phyloP scores from a whole-genome alignment of 2,113 vertebrate species.

The Stegostoma tigrinum region DNA sequence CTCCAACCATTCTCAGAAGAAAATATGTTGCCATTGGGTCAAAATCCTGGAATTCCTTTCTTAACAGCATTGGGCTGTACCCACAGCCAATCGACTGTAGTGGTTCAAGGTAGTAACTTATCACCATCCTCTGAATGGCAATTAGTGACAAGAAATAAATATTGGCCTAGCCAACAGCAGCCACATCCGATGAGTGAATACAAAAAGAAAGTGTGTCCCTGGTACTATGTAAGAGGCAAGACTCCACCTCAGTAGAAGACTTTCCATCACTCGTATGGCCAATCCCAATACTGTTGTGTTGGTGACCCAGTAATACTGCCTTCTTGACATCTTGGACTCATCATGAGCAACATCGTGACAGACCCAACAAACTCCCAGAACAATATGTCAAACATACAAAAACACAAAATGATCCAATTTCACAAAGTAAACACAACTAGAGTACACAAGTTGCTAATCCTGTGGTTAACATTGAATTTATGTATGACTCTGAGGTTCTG shows the following conservation, averaged over 20 bases:
- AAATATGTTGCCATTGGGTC: no score
- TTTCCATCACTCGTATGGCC: background rate
- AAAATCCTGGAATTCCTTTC: no score
- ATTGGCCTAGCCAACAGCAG: no score
- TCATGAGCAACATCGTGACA: background rate
- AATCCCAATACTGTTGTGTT: background rate
- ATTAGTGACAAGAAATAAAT: no score
- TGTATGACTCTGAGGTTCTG: background rate
- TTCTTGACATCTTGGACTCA: background rate
- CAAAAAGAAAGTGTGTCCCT: background rate
- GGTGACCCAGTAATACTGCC: background rate
- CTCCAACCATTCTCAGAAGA: no score
- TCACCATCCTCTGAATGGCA: no score
- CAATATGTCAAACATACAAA: background rate
- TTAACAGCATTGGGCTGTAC: no score
- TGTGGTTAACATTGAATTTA: background rate
- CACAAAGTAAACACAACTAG: background rate
- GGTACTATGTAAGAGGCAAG: background rate
- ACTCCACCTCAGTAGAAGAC: background rate
- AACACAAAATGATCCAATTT: background rate
- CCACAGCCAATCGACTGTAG: no score
- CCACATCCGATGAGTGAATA: no score
- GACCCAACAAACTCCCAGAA: background rate
- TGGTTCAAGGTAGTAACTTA: no score
- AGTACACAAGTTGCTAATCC: background rate